Evolutionary conservation across 2,797 vertebrate species (phyloP).

Genomic region (Pangasius sanitwongsei): DNA sequence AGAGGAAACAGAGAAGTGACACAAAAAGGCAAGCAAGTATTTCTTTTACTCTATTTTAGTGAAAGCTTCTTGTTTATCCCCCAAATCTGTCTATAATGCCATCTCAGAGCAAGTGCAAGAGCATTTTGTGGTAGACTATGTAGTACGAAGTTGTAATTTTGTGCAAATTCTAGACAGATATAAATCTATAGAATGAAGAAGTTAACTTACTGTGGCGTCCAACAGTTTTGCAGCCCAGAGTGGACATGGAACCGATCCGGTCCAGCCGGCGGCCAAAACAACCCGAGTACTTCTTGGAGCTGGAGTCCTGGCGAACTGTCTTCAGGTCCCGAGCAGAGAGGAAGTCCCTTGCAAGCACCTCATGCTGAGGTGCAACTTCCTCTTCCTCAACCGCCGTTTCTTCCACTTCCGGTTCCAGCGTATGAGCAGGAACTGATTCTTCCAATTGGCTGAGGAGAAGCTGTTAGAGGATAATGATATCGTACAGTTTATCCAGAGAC

Average conservation of each 20-base stretch:
- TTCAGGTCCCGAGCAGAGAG: slow-evolving; percentile 70
- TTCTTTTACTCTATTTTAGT: not conserved
- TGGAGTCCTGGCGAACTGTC: slow-evolving; percentile 65
- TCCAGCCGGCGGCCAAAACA: slow-evolving; percentile 88
- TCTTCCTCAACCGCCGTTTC: slow-evolving; percentile 28
- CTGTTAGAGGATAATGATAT: slow-evolving; percentile 59
- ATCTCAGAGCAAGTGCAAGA: too few species aligned
- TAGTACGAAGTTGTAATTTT: not conserved
- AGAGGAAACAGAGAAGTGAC: not conserved
- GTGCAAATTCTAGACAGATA: not conserved
- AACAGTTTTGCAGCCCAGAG: slow-evolving; percentile 78
- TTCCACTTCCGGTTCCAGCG: slow-evolving; percentile 22
- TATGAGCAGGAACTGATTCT: slow-evolving; percentile 59
- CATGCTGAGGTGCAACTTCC: slow-evolving; percentile 19
- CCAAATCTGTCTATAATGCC: not conserved
- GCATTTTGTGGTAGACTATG: not conserved
- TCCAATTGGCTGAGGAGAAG: slow-evolving; percentile 70
- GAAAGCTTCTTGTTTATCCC: not conserved
- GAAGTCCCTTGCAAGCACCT: slow-evolving; percentile 58
- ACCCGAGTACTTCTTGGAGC: slow-evolving; percentile 66
- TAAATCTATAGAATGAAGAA: not conserved
- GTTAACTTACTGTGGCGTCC: slow-evolving; percentile 70
- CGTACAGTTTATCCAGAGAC: not conserved
- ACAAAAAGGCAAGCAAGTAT: not conserved
- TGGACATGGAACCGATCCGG: slow-evolving; percentile 83